Evolutionary conservation across 2,113 vertebrate species (phyloP), one percentile per base, ranked within the genome.

Genomic region (Brachirus orientalis): DNA sequence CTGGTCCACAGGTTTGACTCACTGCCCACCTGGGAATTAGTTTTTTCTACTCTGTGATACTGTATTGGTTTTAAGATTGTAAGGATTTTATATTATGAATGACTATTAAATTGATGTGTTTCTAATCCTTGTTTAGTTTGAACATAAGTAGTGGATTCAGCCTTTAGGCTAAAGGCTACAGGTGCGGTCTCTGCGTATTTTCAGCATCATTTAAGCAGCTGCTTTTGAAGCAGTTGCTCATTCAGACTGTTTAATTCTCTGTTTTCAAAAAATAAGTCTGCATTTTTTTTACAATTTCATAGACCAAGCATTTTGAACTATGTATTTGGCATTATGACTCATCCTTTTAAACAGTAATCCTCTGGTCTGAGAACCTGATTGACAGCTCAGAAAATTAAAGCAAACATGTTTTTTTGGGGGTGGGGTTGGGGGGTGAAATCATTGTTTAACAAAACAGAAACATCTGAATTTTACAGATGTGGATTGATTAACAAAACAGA

Each of bases 131-230:
- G 54, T 68, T 45, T 3, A 36, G 12, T 48, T 41, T 41, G 66
- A 80, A 81, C 64, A 77, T 55, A 85, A 44, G 71, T 46, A 66
- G 71, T 17, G 12, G 60, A 53, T 57, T 70, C 36, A 50, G 72
- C 63, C 45, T 47, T 3, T 28, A 13, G 52, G 66, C 79, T 71
- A 0, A 13, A 70, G 78, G 81, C 74, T 84, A 74, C 77, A 82
- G 85, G 79, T 83, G 65, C 48, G 78, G 69, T 82, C 65, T 64
- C 11, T 13, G 76, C 57, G 63, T 61, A 46, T 77, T 72, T 76
- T 80, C 70, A 55, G 50, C 63, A 78, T 38, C 41, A 10, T 78
- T 79, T 69, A 79, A 64, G 66, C 80, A 84, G 71, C 78, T 83
- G 72, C 48, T 72, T 36, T 33, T 55, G 55, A 76, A 64, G 69